These are phyloP conservation scores for Chondrosia reniformis DNA, from an alignment of 37 sponge, comb jelly and placozoan genomes.

Conservation along the genomic window DNA sequence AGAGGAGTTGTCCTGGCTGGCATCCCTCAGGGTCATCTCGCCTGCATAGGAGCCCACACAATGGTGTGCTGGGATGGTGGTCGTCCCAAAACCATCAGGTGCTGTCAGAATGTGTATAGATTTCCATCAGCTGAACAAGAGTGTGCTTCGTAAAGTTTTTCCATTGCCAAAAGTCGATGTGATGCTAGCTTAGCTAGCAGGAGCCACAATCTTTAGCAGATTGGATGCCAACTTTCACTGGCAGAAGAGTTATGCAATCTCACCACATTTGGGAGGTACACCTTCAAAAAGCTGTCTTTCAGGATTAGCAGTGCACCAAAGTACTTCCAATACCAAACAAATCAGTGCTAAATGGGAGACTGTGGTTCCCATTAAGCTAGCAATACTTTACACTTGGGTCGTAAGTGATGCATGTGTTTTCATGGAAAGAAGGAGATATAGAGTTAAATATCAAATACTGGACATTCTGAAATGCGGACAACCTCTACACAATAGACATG, in stretches of 20 bases:
- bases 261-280: slow-evolving; percentile 4
- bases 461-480: too few species aligned
- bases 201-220: neutral
- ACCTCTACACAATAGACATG: too few species aligned
- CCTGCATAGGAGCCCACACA: neutral
- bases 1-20: neutral
- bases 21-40: neutral
- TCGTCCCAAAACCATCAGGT: slow-evolving; percentile 6
- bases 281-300: neutral
- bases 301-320: neutral
- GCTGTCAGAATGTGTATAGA: neutral
- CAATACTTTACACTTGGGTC: too few species aligned
- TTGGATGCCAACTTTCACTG: neutral
- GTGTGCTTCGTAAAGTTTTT: neutral
- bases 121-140: neutral
- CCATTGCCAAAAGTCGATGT: neutral
- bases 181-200: neutral
- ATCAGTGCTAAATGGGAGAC: too few species aligned
- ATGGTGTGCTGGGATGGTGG: slow-evolving; percentile 18
- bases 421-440: too few species aligned
- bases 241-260: neutral
- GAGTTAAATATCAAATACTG: too few species aligned
- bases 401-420: too few species aligned
- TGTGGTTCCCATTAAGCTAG: too few species aligned
- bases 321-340: neutral